Base-by-base conservation (phyloP, 2,113 vertebrate genomes). In the Falco punctatus region DNA sequence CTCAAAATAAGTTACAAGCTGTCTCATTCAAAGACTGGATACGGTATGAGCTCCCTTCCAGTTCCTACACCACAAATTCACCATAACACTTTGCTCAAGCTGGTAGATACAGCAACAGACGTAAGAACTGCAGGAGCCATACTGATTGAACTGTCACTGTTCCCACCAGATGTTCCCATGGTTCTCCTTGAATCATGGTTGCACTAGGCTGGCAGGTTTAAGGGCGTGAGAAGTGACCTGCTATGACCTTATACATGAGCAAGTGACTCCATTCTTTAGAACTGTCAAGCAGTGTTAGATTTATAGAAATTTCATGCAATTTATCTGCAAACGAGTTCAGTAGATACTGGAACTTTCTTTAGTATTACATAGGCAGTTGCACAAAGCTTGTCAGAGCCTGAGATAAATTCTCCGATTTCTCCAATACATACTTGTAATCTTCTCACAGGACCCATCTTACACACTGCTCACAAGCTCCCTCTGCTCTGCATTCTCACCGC, bases 121-220 rank as follows among this genome's bases (percentile, higher is more conserved):
- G 55, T 49, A 77, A 73, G 54, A 81, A 88, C 27, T 33, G 35
- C 59, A 74, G 59, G 28, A 87, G 46, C 20, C 55, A 16, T 18
- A 26, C 11, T 0, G 0, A 32, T 15, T 14, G 2, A 84, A 84
- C 16, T 2, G 18, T 28, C 1, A 1, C 73, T 38, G 21, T 18
- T 89, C 46, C 72, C 42, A 30, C 27, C 49, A 81, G 44, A 57
- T 0, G 3, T 62, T 85, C 52, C 28, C 10, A 4, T 38, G 42
- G 15, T 64, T 86, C 79, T 87, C 70, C 73, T 51, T 46, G 44
- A 75, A 77, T 64, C 32, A 22, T 1, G 19, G 62, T 35, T 80
- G 79, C 59, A 64, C 38, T 24, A 71, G 32, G 38, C 33, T 94
- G 72, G 55, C 24, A 81, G 64, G 69, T 62, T 81, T 61, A 33